Base-by-base conservation (phyloP, 2,888 invertebrate species). In the Argyresthia goedartella region DNA sequence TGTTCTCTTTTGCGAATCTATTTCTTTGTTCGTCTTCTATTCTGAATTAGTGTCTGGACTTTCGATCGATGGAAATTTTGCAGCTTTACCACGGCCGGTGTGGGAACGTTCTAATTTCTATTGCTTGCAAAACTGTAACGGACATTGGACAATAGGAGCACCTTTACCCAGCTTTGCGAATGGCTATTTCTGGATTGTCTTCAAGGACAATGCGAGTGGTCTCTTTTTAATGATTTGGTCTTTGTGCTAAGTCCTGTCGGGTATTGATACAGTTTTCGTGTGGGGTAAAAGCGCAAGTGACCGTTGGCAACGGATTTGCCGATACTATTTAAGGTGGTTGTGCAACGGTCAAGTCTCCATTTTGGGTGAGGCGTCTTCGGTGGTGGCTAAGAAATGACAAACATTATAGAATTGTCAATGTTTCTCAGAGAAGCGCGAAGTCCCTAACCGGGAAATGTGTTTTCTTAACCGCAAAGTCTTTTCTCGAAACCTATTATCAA, bases 1-100 rank as follows among this genome's bases (percentile, higher is more conserved):
- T 85, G 88, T 81, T 81, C 81, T 87, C 86, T 87, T 84, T 81
- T 74, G 88, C 88, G 88, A 88, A 88, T 87, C 87, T 87, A 88
- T 88, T 87, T 66, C 60, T 75, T 84, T 84, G 81, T 85, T 74
- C 69, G 60, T 25, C 67, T 65, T 64, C 65, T 64, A 67, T 64
- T 62, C 65, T 74, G 25, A 25, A 25, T 25, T 25, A 25, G 25
- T 6, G 25, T 25, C 25, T 65, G 76, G 73, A 73, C 74, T 70
- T 76, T 75, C 73, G 79, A 79, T 78, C 65, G 69, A 73, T 74
- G 72, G 78, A 82, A 84, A 76, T 82, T 82, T 84, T 80, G 85
- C 84, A 55, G 51, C 49, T 54, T 47, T 25, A 6, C 25, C 25
- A 4, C 14, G 75, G 68, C 63, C 80, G 25, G 6, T 25, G 81